Base-by-base conservation (phyloP, 1,140 invertebrate genomes). In the Tetramorium parvispinum region DNA sequence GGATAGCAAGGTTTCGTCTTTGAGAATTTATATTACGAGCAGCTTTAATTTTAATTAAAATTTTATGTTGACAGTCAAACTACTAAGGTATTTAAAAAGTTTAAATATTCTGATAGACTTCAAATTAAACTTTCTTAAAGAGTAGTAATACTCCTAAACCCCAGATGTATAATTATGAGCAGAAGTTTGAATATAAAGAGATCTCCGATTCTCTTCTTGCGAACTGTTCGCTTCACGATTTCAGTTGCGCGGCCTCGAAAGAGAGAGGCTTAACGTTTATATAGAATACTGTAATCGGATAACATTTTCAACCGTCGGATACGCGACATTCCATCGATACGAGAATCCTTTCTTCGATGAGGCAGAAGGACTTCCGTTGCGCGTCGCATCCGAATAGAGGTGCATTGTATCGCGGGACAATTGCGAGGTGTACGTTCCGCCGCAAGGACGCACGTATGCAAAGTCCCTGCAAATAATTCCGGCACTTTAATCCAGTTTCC, bases 381-480 rank as follows among this genome's bases (percentile, higher is more conserved):
- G 73, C 82, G 51, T 49, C 32, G 75, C 85, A 78, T 49, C 40
- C 65, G 61, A 89, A 86, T 40, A 61, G 16, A 61, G 11, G 37
- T 32, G 71, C 24, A 89, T 89, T 89, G 87, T 89, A 32, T 27
- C 51, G 40, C 32, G 61, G 55, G 85, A 88, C 87, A 57, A 53
- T 53, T 49, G 79, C 53, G 46, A 79, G 77, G n/a, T 32, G 57
- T 32, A 32, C 32, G 43, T 6, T 43, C 24, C 57, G 10, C 55
- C 40, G 76, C n/a, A 57, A 77, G 63, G 70, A 73, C 40, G 24
- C 43, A 24, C 76, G 71, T 91, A 92, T 92, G 91, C 91, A 92
- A 92, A 92, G 78, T 88, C 87, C 85, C 57, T 55, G 87, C 85
- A 78, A 91, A 91, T 89, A 91, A 91, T 88, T 90, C 89, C 85